Percentiles rank a stretch among this genome's conserved stretches.
These are phyloP conservation scores for Gymnopithys bicolor DNA, from an alignment of 2,797 vertebrate genomes.

Conservation along the genomic window DNA sequence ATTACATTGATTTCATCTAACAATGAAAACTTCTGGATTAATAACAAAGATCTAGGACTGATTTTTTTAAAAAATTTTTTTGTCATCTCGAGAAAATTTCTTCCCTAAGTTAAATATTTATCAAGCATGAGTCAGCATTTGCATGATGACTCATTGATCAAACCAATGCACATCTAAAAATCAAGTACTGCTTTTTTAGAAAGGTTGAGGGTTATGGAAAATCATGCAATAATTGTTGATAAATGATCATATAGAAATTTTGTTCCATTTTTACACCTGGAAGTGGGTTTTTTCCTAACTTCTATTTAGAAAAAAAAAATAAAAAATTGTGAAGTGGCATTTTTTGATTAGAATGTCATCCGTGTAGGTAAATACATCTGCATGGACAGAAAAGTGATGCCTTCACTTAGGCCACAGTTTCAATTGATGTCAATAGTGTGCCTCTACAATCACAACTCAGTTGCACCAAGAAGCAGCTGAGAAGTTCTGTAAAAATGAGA, in stretches of 20 bases:
- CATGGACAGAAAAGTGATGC: background rate
- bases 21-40: background rate
- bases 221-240: background rate
- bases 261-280: background rate
- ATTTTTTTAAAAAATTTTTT: background rate
- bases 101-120: background rate
- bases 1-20: background rate
- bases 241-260: background rate
- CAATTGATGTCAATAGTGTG: background rate
- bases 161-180: background rate
- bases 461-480: background rate
- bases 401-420: background rate
- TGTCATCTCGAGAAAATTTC: background rate
- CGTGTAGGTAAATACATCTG: background rate
- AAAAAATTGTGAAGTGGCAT: background rate
- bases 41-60: background rate
- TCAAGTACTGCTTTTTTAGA: slow-evolving; percentile 11
- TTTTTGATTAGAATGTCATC: background rate
- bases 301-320: background rate
- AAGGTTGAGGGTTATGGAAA: background rate
- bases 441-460: background rate
- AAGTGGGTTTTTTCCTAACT: background rate
- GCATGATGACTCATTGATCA: background rate
- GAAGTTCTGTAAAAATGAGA: background rate
- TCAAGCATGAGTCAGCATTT: background rate